phyloP scores from a whole-genome alignment of 2,797 vertebrate species.

The Anabacerthia variegaticeps region DNA sequence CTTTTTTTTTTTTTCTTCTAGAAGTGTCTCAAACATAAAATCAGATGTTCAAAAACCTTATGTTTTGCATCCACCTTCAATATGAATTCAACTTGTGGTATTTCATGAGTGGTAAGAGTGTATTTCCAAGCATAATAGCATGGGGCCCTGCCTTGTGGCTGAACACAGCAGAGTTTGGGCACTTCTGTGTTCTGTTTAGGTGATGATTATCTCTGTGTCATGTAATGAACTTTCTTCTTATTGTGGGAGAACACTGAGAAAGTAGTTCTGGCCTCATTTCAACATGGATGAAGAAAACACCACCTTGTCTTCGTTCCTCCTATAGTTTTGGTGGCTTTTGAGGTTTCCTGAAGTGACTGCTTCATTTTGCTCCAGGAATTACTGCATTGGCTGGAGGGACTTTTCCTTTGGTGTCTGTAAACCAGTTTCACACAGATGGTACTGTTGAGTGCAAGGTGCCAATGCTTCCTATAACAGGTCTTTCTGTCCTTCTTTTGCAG shows the following conservation, averaged over 20 bases:
- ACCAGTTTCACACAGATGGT: not conserved
- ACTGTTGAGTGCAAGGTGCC: not conserved
- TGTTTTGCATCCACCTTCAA: not conserved
- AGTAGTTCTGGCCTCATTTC: not conserved
- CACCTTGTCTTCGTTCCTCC: not conserved
- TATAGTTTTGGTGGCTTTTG: not conserved
- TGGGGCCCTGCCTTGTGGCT: not conserved
- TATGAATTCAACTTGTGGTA: not conserved
- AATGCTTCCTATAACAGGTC: not conserved
- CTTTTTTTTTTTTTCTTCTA: not conserved
- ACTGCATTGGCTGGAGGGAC: not conserved
- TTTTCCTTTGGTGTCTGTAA: not conserved
- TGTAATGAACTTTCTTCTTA: not conserved
- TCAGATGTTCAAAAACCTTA: not conserved
- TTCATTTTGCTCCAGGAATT: not conserved
- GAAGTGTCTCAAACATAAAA: not conserved
- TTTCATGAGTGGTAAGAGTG: not conserved
- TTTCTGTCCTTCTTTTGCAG: slow-evolving; percentile 75
- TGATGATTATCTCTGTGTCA: not conserved
- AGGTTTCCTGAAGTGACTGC: not conserved
- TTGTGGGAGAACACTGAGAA: not conserved
- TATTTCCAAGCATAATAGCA: not conserved
- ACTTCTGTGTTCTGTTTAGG: not conserved
- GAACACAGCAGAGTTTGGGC: not conserved
- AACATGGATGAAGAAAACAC: not conserved